Base-by-base conservation (phyloP, 1,140 invertebrate genomes). In the Andricus grossulariae region DNA sequence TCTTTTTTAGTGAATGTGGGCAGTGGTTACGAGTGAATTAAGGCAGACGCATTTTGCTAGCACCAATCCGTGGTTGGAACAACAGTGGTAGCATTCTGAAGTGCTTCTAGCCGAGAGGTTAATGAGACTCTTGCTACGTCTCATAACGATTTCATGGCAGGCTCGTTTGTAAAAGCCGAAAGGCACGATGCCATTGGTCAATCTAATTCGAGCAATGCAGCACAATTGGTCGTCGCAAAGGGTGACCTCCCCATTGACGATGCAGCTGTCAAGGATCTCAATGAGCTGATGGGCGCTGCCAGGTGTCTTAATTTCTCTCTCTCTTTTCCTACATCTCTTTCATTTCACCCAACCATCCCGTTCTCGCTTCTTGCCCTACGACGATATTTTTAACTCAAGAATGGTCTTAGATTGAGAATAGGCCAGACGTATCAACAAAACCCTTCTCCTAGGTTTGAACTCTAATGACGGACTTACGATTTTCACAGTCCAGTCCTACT, bases 261-360 rank as follows among this genome's bases (percentile, higher is more conserved):
- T 78, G 84, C 88, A 89, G 86, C 88, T 88, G 87, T 87, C 85
- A 83, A 86, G 82, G 79, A 86, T 86, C 88, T 88, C 88, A 88
- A 89, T 88, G 87, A 84, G 83, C 83, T 80, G 88, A 90, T 85
- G 84, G 88, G 86, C 88, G 73, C 25, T 60, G 78, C 79, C 88
- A 90, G 88, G 85, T 89, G 87, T 77, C 77, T 71, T 50, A 54
- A 75, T 80, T 76, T 57, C 72, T 74, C 21, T 73, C 66, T 77
- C 60, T 80, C 52, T 74, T 81, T 79, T 80, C 74, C 72, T 60
- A 71, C 75, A 12, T 32, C 76, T 66, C 50, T 80, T 86, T 81
- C 78, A 49, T 84, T 80, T 66, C 55, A 51, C 75, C 78, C 52
- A 72, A 50, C 13, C 45, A 54, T 71, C 50, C 71, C 73, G 52